Base-by-base conservation (phyloP, 2,113 vertebrate genomes). In the Oncorhynchus nerka region DNA sequence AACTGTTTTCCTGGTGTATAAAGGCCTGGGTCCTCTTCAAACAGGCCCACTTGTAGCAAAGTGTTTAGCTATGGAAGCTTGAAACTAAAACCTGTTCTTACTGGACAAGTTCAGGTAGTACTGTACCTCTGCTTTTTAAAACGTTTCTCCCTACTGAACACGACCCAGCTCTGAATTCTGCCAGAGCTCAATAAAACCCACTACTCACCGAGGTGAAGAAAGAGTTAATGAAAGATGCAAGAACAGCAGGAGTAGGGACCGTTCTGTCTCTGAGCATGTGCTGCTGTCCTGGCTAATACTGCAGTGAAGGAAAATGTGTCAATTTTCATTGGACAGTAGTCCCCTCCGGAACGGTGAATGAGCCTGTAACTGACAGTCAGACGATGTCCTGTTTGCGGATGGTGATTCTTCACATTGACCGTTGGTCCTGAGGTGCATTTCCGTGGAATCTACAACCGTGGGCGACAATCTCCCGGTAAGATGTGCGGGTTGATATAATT, bases 241-340 rank as follows among this genome's bases (percentile, higher is more conserved):
- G 74, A 71, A 15, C 72, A 59, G 84, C 45, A 79, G 30, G 76
- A 34, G 59, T 73, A 66, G 67, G 48, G 39, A 65, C 70, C 49
- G 70, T 75, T 79, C 77, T 61, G 72, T 70, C 74, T 87, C 78
- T 88, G 89, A 89, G 92, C 91, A 87, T 88, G 89, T 89, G 92
- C 92, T 75, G 88, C 79, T 61, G 87, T 55, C 51, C 51, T 4
- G 51, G 51, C 51, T 55, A 1, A 15, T 15, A 55, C 86, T 90
- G 92, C 93, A 92, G 89, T 90, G 81, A 87, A 91, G 89, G 84
- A 82, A 90, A 90, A 92, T 92, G 91, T 93, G 92, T 92, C 90
- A 81, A 74, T 88, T 89, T 85, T 71, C 88, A 90, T 70, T 85
- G 84, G 84, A 85, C 79, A 88, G 77, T 68, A 80, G 77, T 78